Base-by-base conservation (phyloP, 2,888 invertebrate genomes). In the Melanargia galathea region DNA sequence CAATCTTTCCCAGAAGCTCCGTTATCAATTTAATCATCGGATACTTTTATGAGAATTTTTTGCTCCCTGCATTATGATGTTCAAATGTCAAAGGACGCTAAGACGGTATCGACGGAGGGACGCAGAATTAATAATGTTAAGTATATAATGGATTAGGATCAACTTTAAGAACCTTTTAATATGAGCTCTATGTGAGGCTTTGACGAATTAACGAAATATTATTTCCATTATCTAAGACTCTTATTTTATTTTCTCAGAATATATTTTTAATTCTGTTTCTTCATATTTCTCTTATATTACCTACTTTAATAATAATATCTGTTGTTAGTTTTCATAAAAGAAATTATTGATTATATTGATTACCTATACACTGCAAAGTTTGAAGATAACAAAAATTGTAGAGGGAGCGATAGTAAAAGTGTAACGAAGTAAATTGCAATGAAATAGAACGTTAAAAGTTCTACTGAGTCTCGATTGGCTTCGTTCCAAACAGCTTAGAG, bases 21-120 rank as follows among this genome's bases (percentile, higher is more conserved):
- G 76, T 81, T 87, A 86, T 85, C 86, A 81, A 83, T 84, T 83
- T 81, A 85, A 86, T 86, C 86, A 84, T 83, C 76, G 71, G 75
- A 78, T 78, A 81, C 76, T 76, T 74, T 73, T 72, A 73, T 72
- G 68, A 67, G 63, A 68, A 71, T 68, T 78, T 73, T 74, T 72
- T 70, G 63, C 57, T 60, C 60, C 11, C 20, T 61, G 51, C 56
- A 57, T 69, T 71, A 68, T 70, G 65, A 71, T 69, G 64, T 52
- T 67, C 75, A 70, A 70, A 78, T 71, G 74, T 78, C 74, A 78
- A 77, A 78, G 72, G 71, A 70, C 70, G 71, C 70, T 71, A 67
- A 68, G 68, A 71, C 67, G 71, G 72, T 76, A 75, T 76, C 66
- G 69, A 70, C 72, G 70, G 74, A 75, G 68, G 74, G 73, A 75